Evolutionary conservation across 2,797 vertebrate genomes (phyloP).

Genomic region (Chromobotia macracanthus): DNA sequence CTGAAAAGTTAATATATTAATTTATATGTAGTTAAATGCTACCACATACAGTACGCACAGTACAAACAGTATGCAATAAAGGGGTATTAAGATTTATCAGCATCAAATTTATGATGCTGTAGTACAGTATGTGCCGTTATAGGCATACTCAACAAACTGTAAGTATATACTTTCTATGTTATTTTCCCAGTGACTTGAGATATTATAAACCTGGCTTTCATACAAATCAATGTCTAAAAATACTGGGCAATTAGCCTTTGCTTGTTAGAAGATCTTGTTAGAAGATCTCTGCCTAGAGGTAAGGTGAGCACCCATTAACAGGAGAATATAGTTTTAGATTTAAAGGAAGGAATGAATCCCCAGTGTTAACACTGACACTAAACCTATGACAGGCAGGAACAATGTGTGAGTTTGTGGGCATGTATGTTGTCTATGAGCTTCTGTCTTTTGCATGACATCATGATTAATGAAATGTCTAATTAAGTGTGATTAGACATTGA

Average conservation of each 20-base stretch:
- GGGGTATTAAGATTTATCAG: no score
- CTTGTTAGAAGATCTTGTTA: slow-evolving; percentile 35
- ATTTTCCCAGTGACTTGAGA: slow-evolving; percentile 16
- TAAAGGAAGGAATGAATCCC: slow-evolving; percentile 6
- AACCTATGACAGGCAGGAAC: background rate
- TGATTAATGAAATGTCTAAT: slow-evolving; percentile 52
- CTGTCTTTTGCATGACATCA: slow-evolving; percentile 36
- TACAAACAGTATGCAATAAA: background rate
- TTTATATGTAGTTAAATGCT: background rate
- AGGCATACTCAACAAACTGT: background rate
- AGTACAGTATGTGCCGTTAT: background rate
- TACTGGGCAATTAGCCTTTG: slow-evolving; percentile 46
- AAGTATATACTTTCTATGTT: background rate
- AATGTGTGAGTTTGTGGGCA: slow-evolving; percentile 1
- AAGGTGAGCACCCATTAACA: slow-evolving; percentile 10
- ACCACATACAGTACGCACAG: no score
- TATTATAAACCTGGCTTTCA: slow-evolving; percentile 22
- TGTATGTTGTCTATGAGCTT: slow-evolving; percentile 3
- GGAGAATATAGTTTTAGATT: background rate
- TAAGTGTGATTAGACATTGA: slow-evolving; percentile 19
- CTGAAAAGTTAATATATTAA: no score
- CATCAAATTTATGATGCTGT: background rate
- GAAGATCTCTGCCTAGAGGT: slow-evolving; percentile 24
- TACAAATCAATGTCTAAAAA: slow-evolving; percentile 1
- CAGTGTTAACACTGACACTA: slow-evolving; percentile 1